Evolutionary conservation across 2,888 invertebrate species (phyloP).

Genomic region (Chirona hameri): DNA sequence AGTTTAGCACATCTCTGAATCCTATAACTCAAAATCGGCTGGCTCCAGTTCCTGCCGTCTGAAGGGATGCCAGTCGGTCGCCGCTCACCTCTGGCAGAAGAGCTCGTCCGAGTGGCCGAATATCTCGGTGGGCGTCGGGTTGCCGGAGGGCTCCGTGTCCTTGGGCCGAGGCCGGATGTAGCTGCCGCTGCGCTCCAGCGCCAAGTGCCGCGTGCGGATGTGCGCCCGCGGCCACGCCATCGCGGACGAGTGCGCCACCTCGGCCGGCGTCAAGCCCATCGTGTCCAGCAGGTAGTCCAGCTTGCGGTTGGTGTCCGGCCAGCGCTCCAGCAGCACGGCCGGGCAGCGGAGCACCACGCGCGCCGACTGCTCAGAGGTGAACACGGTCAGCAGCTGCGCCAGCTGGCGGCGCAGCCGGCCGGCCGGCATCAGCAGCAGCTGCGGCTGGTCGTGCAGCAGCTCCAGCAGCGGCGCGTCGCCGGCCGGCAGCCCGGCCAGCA

Average conservation of each 20-base stretch:
- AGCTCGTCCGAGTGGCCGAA: background rate
- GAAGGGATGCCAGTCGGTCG: too few relatives aligned
- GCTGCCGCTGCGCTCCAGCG: background rate
- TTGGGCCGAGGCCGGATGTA: background rate
- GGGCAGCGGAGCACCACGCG: background rate
- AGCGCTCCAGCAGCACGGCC: background rate
- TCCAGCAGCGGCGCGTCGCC: background rate
- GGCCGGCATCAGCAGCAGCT: slow-evolving; percentile 7
- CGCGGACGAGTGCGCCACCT: background rate
- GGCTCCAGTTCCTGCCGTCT: too few relatives aligned
- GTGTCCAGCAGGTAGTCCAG: background rate
- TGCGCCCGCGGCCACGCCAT: background rate
- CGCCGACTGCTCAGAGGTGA: background rate
- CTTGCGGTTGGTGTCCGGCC: background rate
- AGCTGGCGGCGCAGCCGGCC: background rate
- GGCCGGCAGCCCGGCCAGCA: background rate
- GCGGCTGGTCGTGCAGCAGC: background rate
- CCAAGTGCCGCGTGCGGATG: background rate
- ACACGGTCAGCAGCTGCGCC: background rate
- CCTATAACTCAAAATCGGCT: too few relatives aligned
- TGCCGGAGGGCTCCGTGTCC: background rate
- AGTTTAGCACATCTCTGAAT: too few relatives aligned
- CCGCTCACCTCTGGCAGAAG: background rate
- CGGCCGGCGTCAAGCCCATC: background rate
- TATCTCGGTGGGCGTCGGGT: background rate